Conservation (phyloP, 2,113 vertebrate genomes). For the Pleuronectes platessa region DNA sequence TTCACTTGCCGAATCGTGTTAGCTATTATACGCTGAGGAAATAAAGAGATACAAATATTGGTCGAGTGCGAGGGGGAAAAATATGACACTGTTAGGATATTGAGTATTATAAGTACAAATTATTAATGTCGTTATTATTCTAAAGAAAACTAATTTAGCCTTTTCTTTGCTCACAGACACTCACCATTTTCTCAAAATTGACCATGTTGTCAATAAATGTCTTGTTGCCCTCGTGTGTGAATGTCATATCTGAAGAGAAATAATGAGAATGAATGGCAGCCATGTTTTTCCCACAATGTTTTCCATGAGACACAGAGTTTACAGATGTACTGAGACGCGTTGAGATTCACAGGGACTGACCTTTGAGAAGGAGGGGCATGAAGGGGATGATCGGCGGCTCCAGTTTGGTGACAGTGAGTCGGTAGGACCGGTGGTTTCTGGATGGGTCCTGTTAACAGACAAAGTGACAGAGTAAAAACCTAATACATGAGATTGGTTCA, state of each 20-base stretch:
- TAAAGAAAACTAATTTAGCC: too few species aligned
- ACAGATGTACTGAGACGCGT: not conserved
- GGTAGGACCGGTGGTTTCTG: slow-evolving; percentile 95
- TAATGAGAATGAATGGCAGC: not conserved
- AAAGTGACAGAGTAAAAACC: not conserved
- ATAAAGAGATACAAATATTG: slow-evolving; percentile 10
- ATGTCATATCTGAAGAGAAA: slow-evolving; percentile 93
- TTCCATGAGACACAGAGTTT: not conserved
- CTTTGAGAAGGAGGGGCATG: slow-evolving; percentile 98
- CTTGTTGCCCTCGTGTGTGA: slow-evolving; percentile 98
- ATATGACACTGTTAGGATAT: too few species aligned
- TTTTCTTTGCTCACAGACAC: slow-evolving; percentile 56
- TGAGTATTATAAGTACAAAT: too few species aligned
- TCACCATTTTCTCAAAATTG: slow-evolving; percentile 99
- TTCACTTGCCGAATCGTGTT: slow-evolving; percentile 93
- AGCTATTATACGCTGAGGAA: slow-evolving; percentile 92
- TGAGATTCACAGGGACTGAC: slow-evolving; percentile 68
- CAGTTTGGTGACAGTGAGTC: slow-evolving; percentile 95
- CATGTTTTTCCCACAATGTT: not conserved
- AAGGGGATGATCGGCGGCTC: slow-evolving; percentile 97
- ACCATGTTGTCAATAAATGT: slow-evolving; percentile 94
- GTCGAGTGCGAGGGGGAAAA: not conserved
- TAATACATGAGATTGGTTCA: not conserved
- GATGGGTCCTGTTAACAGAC: slow-evolving; percentile 89
- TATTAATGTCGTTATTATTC: too few species aligned